A percentile compares a stretch with the other conserved stretches of the same genome.
Evolutionary conservation across 2,797 vertebrate genomes (phyloP).

Genomic region (Otolemur crassicaudatus): DNA sequence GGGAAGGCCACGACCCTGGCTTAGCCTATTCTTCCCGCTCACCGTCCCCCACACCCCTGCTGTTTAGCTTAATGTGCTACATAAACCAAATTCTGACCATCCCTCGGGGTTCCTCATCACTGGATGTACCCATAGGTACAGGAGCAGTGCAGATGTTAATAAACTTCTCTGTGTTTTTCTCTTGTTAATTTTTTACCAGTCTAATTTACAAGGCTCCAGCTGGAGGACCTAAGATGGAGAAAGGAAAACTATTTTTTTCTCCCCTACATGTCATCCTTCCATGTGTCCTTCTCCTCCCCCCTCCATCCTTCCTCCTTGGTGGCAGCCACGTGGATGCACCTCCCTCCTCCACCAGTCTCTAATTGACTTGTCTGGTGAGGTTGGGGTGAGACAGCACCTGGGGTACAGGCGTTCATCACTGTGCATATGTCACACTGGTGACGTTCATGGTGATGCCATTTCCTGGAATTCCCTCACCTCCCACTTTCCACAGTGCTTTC

Average conservation of each 20-base stretch:
- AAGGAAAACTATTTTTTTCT: background rate
- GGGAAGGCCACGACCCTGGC: background rate
- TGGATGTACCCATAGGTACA: no score
- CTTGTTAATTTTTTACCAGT: background rate
- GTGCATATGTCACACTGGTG: rapidly evolving
- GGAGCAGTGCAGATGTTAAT: rapidly evolving
- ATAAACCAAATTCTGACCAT: background rate
- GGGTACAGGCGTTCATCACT: rapidly evolving
- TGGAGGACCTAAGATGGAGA: background rate
- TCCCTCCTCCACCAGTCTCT: background rate
- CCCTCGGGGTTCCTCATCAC: background rate
- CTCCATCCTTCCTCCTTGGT: background rate
- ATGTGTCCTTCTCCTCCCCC: background rate
- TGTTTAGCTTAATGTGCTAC: background rate
- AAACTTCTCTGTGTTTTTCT: background rate
- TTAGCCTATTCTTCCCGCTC: background rate
- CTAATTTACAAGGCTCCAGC: background rate
- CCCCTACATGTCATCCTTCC: background rate
- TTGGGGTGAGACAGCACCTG: background rate
- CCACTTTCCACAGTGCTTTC: background rate
- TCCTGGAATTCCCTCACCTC: background rate
- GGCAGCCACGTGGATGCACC: background rate
- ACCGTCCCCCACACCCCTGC: background rate
- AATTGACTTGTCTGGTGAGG: background rate
- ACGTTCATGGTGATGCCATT: rapidly evolving